A percentile compares a stretch with the other conserved stretches of the same genome.
These are phyloP conservation scores for Agrilus mali DNA, from an alignment of 2,888 invertebrate genomes.

Conservation along the genomic window DNA sequence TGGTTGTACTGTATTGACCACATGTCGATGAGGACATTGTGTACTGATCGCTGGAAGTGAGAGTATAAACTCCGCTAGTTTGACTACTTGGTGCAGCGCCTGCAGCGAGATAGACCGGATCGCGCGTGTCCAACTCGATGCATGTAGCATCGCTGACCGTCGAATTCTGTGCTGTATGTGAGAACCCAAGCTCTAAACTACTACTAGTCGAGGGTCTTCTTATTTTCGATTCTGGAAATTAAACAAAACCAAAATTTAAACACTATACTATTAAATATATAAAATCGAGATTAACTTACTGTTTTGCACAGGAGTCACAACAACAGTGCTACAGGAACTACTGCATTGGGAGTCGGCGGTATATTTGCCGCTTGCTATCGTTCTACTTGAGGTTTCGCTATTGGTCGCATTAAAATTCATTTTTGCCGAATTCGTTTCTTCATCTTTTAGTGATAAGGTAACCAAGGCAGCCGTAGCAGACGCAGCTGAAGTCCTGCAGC, in stretches of 20 bases:
- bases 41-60: slow-evolving; percentile 50
- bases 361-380: slow-evolving; percentile 42
- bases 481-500: slow-evolving; percentile 43
- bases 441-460: slow-evolving; percentile 31
- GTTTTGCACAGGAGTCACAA: slow-evolving; percentile 44
- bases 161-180: slow-evolving; percentile 79
- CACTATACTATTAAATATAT: slow-evolving; percentile 14
- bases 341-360: slow-evolving; percentile 67
- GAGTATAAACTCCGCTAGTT: slow-evolving; percentile 75
- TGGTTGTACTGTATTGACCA: slow-evolving; percentile 24
- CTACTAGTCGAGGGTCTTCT: slow-evolving; percentile 65
- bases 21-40: slow-evolving; percentile 25
- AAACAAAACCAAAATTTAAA: not conserved
- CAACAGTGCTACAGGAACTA: slow-evolving; percentile 79
- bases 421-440: slow-evolving; percentile 22
- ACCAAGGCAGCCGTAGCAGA: slow-evolving; percentile 31
- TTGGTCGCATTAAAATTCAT: slow-evolving; percentile 28
- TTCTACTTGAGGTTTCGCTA: slow-evolving; percentile 43
- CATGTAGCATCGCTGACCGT: slow-evolving; percentile 61
- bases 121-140: slow-evolving; percentile 44
- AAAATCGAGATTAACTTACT: slow-evolving; percentile 24
- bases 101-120: slow-evolving; percentile 37
- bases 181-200: slow-evolving; percentile 72
- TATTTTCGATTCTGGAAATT: slow-evolving; percentile 31
- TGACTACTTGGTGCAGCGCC: slow-evolving; percentile 63